These are phyloP conservation scores for Polypedilum pembai DNA, from an alignment of 1,140 invertebrate genomes.

Conservation along the genomic window DNA sequence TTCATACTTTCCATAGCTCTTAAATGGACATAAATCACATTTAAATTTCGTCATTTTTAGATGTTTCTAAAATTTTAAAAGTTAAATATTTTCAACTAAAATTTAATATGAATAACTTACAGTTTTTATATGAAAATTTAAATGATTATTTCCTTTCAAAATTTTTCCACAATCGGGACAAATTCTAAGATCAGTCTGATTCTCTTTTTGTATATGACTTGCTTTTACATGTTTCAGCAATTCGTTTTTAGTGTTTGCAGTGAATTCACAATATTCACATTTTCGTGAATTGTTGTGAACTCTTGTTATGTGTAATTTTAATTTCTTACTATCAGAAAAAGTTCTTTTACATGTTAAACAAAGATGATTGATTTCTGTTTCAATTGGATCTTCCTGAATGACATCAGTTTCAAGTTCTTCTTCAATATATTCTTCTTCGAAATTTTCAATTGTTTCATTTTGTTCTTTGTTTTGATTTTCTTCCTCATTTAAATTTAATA, in stretches of 20 bases:
- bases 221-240: neutral
- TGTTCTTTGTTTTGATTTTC: neutral
- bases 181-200: neutral
- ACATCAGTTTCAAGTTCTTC: neutral
- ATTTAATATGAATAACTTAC: too few species aligned
- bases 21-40: neutral
- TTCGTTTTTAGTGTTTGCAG: neutral
- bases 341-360: neutral
- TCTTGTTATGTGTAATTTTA: neutral
- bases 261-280: conserved; percentile 9
- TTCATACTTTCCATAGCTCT: neutral
- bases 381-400: neutral
- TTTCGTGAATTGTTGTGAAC: neutral
- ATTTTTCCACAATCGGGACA: conserved; percentile 10
- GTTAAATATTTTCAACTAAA: too few species aligned
- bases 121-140: conserved; percentile 22
- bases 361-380: neutral
- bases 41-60: neutral
- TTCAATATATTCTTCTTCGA: neutral
- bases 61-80: too few species aligned
- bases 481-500: neutral
- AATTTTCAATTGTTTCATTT: neutral
- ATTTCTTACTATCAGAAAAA: neutral
- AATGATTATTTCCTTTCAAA: conserved; percentile 10
- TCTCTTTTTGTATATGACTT: neutral